phyloP scores from a whole-genome alignment of 2,888 invertebrate species.

The Caenorhabditis angaria region DNA sequence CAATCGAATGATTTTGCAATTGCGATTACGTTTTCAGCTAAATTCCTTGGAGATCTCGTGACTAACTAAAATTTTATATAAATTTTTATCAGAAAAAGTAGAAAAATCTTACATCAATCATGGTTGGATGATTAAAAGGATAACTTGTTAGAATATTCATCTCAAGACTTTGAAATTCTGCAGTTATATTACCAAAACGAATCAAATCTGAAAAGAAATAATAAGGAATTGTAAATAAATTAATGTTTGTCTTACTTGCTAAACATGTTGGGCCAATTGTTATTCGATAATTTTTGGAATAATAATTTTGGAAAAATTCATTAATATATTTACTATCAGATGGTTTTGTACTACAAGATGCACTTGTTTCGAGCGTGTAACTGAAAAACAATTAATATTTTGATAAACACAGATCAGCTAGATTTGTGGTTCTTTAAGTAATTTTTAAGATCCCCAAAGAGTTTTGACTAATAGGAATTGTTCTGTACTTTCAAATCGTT shows the following conservation, averaged over 20 bases:
- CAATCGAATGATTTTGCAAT: conserved; percentile 42
- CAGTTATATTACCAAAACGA: conserved; percentile 30
- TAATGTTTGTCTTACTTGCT: conserved; percentile 21
- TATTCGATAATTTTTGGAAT: conserved; percentile 20
- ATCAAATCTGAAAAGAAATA: conserved; percentile 25
- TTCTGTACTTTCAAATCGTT: too few relatives aligned
- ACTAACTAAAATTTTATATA: conserved; percentile 37
- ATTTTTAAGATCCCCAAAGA: too few relatives aligned
- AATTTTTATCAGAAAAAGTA: background rate
- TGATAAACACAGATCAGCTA: background rate
- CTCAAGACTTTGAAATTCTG: conserved; percentile 22
- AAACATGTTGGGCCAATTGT: conserved; percentile 34
- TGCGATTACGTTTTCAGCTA: conserved; percentile 41
- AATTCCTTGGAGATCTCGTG: conserved; percentile 37
- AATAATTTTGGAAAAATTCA: conserved; percentile 28
- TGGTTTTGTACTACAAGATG: conserved; percentile 11
- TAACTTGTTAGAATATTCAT: conserved; percentile 30
- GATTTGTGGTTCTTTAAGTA: too few relatives aligned
- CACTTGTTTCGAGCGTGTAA: conserved; percentile 10
- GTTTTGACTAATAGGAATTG: too few relatives aligned
- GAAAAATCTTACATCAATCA: conserved; percentile 30
- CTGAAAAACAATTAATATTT: conserved; percentile 14
- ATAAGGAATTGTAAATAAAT: background rate
- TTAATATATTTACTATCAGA: conserved; percentile 24
- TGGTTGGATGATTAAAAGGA: conserved; percentile 26